Evolutionary conservation across 2,797 vertebrate species (phyloP).

Genomic region (Chelon labrosus): DNA sequence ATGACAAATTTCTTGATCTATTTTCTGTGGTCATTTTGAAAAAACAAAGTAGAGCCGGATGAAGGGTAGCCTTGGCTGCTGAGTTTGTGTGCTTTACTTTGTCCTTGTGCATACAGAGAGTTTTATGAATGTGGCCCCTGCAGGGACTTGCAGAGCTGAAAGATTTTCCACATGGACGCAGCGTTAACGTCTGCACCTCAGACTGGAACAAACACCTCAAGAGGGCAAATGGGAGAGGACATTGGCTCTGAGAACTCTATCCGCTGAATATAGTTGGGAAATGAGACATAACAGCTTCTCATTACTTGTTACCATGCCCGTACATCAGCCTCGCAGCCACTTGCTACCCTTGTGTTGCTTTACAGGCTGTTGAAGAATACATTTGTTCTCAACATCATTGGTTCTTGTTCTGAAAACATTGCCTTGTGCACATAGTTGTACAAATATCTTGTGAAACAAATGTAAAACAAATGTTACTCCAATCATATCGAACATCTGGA

Average conservation of each 20-base stretch:
- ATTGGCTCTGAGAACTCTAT: conserved; percentile 43
- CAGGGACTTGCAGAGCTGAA: conserved; percentile 10
- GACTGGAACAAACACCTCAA: conserved; percentile 47
- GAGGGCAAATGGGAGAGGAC: conserved; percentile 44
- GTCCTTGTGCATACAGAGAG: neutral
- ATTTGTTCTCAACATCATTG: conserved; percentile 8
- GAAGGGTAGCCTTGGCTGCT: too few relatives aligned
- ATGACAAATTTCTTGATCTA: too few relatives aligned
- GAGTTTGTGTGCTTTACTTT: neutral
- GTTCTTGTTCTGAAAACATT: neutral
- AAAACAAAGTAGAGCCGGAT: too few relatives aligned
- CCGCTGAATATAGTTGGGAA: conserved; percentile 57
- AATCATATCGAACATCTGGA: too few relatives aligned
- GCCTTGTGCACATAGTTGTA: too few relatives aligned
- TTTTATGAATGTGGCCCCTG: neutral
- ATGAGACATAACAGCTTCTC: conserved; percentile 61
- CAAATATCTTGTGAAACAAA: too few relatives aligned
- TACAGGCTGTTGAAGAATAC: conserved; percentile 7
- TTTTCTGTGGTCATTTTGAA: too few relatives aligned
- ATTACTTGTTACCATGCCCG: conserved; percentile 42
- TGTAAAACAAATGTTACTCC: too few relatives aligned
- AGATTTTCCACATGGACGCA: conserved; percentile 37
- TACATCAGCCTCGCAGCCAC: conserved; percentile 35
- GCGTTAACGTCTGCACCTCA: conserved; percentile 35
- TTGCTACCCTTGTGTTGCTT: conserved; percentile 8